Percentiles rank a stretch among this genome's conserved stretches.
phyloP scores from a whole-genome alignment of 1,140 invertebrate genomes.

The Pogonus chalceus region DNA sequence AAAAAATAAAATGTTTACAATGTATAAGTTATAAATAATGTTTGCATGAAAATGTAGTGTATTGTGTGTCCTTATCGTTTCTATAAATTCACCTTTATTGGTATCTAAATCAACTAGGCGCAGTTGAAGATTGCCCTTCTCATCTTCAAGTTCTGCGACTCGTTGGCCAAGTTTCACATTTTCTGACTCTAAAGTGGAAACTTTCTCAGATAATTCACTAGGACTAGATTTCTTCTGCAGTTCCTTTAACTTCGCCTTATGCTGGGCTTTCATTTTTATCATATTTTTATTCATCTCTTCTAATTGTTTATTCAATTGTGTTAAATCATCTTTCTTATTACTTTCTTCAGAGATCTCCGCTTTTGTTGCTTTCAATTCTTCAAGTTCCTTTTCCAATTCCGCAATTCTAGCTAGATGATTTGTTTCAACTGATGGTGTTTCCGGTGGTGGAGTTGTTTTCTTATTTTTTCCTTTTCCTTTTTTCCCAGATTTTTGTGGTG shows the following conservation, averaged over 20 bases:
- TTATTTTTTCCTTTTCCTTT: slow-evolving; percentile 11
- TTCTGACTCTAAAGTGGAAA: slow-evolving; percentile 47
- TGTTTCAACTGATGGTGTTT: slow-evolving; percentile 18
- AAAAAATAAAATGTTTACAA: no score
- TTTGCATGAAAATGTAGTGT: no score
- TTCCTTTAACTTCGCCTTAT: slow-evolving; percentile 70
- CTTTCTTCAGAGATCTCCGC: slow-evolving; percentile 34
- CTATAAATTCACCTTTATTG: slow-evolving; percentile 50
- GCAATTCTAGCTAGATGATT: slow-evolving; percentile 27
- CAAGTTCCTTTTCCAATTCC: slow-evolving; percentile 35
- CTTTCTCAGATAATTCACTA: slow-evolving; percentile 56
- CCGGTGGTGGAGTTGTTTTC: neutral
- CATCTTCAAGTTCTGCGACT: slow-evolving; percentile 76
- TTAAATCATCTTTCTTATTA: slow-evolving; percentile 20
- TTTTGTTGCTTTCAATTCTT: slow-evolving; percentile 29
- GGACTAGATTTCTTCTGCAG: slow-evolving; percentile 71
- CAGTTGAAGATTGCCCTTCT: slow-evolving; percentile 79
- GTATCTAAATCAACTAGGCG: slow-evolving; percentile 73
- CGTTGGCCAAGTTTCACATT: slow-evolving; percentile 59
- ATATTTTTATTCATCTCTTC: slow-evolving; percentile 69
- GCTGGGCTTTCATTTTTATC: slow-evolving; percentile 73
- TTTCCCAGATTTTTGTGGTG: slow-evolving; percentile 37
- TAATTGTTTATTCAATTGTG: slow-evolving; percentile 52
- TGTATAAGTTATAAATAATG: no score
- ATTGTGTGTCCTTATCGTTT: slow-evolving; percentile 6